phyloP scores from a whole-genome alignment of 1,140 invertebrate species.

The roundworm (Caenorhabditis elegans) region WBcel235 BX284604.4:3531001-3531500 shows the following conservation, averaged over 20 bases:
- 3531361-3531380: slow-evolving; percentile 33
- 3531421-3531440: slow-evolving; percentile 42
- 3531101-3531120: neutral
- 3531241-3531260: slow-evolving; percentile 9
- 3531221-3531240: neutral
- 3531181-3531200: slow-evolving; percentile 20
- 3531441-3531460: neutral
- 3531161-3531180: neutral
- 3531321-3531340: slow-evolving; percentile 28
- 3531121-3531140: neutral
- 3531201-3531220: neutral
- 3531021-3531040: too few relatives aligned
- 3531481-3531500: too few relatives aligned
- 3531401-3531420: slow-evolving; percentile 5
- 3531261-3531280: neutral
- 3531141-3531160: slow-evolving; percentile 26
- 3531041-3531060: too few relatives aligned
- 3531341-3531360: neutral
- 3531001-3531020: too few relatives aligned
- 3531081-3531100: slow-evolving; percentile 28
- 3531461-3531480: too few relatives aligned
- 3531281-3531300: neutral
- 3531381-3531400: slow-evolving; percentile 21
- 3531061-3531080: slow-evolving; percentile 14
- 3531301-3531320: slow-evolving; percentile 22